phyloP scores from a whole-genome alignment of 2,888 invertebrate species.

The Tuberolachnus salignus region DNA sequence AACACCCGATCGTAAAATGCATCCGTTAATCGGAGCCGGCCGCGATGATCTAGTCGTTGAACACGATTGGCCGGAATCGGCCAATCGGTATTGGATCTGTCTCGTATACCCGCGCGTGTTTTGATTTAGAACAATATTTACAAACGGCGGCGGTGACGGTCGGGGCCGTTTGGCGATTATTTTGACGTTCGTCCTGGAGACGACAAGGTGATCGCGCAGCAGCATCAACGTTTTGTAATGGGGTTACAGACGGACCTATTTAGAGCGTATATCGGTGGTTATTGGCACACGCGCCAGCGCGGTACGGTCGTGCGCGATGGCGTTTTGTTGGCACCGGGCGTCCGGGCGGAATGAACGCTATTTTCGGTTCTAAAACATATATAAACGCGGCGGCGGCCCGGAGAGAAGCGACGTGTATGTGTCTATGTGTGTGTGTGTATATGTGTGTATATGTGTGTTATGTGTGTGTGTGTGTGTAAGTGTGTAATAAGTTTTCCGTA shows the following conservation, averaged over 20 bases:
- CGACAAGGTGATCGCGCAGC: conserved; percentile 46
- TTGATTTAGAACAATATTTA: too few species aligned
- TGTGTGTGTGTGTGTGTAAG: too few species aligned
- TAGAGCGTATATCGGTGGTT: conserved; percentile 56
- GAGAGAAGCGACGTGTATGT: conserved; percentile 1
- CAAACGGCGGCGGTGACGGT: not conserved
- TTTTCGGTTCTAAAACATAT: conserved; percentile 54
- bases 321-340: conserved; percentile 55
- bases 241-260: conserved; percentile 55
- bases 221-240: conserved; percentile 33
- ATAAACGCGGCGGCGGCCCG: conserved; percentile 37
- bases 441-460: too few species aligned
- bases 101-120: too few species aligned
- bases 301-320: conserved; percentile 40
- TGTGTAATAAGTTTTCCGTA: too few species aligned
- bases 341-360: conserved; percentile 55
- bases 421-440: too few species aligned
- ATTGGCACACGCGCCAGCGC: conserved; percentile 45
- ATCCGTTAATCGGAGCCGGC: too few species aligned
- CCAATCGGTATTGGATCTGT: too few species aligned
- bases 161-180: conserved; percentile 29
- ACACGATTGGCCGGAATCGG: too few species aligned
- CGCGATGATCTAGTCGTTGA: too few species aligned
- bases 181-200: conserved; percentile 45
- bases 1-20: too few species aligned